phyloP scores from a whole-genome alignment of 2,797 vertebrate species.

The Bradypodion pumilum region DNA sequence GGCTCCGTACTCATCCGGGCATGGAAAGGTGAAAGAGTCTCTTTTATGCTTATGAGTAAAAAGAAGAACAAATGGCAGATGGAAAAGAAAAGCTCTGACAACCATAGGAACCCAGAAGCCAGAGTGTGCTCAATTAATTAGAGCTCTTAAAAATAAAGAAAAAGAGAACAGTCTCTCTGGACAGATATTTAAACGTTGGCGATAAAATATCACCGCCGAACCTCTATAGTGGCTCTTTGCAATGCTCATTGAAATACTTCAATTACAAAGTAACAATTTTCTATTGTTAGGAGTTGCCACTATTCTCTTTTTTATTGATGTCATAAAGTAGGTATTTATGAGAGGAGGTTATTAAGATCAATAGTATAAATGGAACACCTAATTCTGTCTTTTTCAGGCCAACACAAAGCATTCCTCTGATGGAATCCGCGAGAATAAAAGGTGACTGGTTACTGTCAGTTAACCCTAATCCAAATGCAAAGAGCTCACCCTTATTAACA shows the following conservation, averaged over 20 bases:
- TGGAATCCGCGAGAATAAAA: slow-evolving; percentile 65
- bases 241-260: slow-evolving; percentile 62
- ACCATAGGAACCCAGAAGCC: slow-evolving; percentile 59
- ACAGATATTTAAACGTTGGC: slow-evolving; percentile 58
- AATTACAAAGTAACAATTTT: slow-evolving; percentile 68
- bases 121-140: slow-evolving; percentile 71
- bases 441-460: slow-evolving; percentile 70
- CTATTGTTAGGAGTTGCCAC: slow-evolving; percentile 70
- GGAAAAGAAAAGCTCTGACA: slow-evolving; percentile 60
- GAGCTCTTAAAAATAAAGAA: slow-evolving; percentile 61
- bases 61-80: slow-evolving; percentile 52
- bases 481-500: slow-evolving; percentile 72
- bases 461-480: slow-evolving; percentile 77
- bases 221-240: slow-evolving; percentile 57
- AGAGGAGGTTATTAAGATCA: slow-evolving; percentile 77
- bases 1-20: slow-evolving; percentile 29
- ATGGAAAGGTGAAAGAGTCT: slow-evolving; percentile 55
- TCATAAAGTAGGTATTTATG: slow-evolving; percentile 76
- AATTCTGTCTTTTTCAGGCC: slow-evolving; percentile 72
- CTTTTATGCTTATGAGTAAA: slow-evolving; percentile 51
- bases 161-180: slow-evolving; percentile 56
- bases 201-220: slow-evolving; percentile 58
- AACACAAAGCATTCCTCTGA: slow-evolving; percentile 65
- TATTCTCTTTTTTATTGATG: slow-evolving; percentile 72
- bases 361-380: slow-evolving; percentile 73